These are phyloP conservation scores for Tricholauxania praeusta DNA, from an alignment of 2,888 invertebrate species.

Conservation along the genomic window DNA sequence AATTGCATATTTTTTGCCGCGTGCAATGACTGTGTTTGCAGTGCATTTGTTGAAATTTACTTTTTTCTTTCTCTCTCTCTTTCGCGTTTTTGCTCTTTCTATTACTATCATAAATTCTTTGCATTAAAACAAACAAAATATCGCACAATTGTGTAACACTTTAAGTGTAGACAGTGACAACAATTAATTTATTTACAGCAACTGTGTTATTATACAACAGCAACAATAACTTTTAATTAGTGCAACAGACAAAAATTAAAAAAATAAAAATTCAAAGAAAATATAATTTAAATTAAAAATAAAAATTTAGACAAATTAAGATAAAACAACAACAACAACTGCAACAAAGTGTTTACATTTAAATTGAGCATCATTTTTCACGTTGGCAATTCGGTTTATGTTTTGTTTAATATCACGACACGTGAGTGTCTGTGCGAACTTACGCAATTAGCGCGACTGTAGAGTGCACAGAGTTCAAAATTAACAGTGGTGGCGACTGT, in stretches of 20 bases:
- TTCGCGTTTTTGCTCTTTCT: neutral
- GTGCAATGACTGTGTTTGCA: slow-evolving; percentile 6
- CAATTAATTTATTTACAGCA: slow-evolving; percentile 5
- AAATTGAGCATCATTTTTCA: neutral
- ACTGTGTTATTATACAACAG: neutral
- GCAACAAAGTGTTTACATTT: neutral
- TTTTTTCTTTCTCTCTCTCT: neutral
- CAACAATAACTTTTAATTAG: slow-evolving; percentile 10
- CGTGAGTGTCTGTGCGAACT: no score
- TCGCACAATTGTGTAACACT: slow-evolving; percentile 8
- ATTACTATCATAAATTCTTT: neutral
- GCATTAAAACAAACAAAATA: neutral
- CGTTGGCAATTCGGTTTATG: neutral
- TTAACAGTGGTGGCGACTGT: neutral
- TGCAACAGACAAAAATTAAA: slow-evolving; percentile 17
- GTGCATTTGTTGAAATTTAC: slow-evolving; percentile 18
- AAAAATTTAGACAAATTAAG: neutral
- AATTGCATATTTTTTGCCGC: neutral
- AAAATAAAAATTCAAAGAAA: neutral
- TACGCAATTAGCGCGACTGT: neutral
- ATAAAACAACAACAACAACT: no score
- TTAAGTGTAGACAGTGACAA: neutral
- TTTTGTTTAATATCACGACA: no score
- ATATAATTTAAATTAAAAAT: neutral
- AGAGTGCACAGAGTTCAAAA: neutral